Percentiles rank a stretch among this genome's conserved stretches.
Conservation (phyloP, 1,140 invertebrate species). For the Danaus plexippus region DNA sequence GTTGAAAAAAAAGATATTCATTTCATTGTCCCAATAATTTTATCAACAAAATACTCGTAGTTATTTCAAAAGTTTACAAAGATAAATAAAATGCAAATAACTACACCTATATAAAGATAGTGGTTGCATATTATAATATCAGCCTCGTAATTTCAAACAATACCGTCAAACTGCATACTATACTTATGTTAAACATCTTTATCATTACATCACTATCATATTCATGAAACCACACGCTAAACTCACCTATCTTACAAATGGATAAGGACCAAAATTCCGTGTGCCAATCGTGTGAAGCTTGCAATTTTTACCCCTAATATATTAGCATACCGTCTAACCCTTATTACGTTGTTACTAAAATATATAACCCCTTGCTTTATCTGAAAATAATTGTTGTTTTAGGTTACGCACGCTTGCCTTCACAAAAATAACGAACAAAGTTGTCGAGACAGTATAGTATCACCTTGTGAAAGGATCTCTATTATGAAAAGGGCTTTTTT, state of each 20-base stretch:
- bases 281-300: conserved; percentile 6
- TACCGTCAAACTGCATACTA: conserved; percentile 15
- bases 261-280: conserved; percentile 27
- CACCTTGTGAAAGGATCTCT: conserved; percentile 21
- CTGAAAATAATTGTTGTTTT: conserved; percentile 17
- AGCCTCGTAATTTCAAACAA: conserved; percentile 17
- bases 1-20: no score
- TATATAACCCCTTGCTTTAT: conserved; percentile 20
- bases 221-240: not conserved
- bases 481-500: conserved; percentile 35
- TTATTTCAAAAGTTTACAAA: no score
- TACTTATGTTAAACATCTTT: conserved; percentile 23
- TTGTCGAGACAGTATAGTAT: conserved; percentile 34
- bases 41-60: no score
- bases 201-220: conserved; percentile 21
- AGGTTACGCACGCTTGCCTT: conserved; percentile 63
- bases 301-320: conserved; percentile 20
- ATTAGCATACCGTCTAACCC: conserved; percentile 5
- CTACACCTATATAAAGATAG: no score
- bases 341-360: conserved; percentile 18
- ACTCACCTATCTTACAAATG: conserved; percentile 6
- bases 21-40: no score
- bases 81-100: no score
- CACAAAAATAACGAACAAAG: conserved; percentile 70
- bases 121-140: not conserved